Base-by-base conservation (phyloP, 2,888 invertebrate genomes). In the Drosophila melanosoma region DNA sequence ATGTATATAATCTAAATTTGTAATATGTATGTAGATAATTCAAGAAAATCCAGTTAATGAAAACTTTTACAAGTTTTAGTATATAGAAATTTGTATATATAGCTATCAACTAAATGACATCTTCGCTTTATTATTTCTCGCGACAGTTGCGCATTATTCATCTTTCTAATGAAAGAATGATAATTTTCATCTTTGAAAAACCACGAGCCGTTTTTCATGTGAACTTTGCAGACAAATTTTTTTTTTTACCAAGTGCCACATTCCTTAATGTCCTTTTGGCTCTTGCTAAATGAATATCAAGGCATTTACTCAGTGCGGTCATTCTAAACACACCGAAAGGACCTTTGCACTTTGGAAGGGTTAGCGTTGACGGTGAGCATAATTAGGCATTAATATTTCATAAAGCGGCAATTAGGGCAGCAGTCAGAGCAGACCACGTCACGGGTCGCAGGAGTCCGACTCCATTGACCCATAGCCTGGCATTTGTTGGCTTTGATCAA, bases 381-480 rank as follows among this genome's bases (percentile, higher is more conserved):
- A 85, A 85, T 85, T 85, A 89, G 87, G 76, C 83, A 87, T 85
- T 85, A 89, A 89, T 89, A 85, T 85, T 85, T 85, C 74, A 85
- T 87, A 76, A 76, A 76, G 73, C 63, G 82, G 68, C 73, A 84
- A 87, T 89, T 84, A 87, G 74, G 71, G 36, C 56, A 32, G 23
- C 15, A 53, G 53, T 62, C 45, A 49, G 23, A 26, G 6, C 0
- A n/a, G 65, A 73, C 51, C 65, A 73, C 78, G 81, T 80, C 72
- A 78, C 59, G 64, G 72, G 54, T 6, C 26, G n/a, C 26, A 38
- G 54, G 54, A 56, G 7, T 45, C 36, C 45, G 58, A 45, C 20
- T 32, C 51, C 51, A 17, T 26, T 33, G 51, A 56, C 56, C 35
- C 56, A 63, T 53, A 38, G 42, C 48, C 58, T 59, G 68, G 69